Percentiles rank a stretch among this genome's conserved stretches.
These are phyloP conservation scores for Aquatica leii DNA, from an alignment of 2,888 invertebrate species.

Conservation along the genomic window DNA sequence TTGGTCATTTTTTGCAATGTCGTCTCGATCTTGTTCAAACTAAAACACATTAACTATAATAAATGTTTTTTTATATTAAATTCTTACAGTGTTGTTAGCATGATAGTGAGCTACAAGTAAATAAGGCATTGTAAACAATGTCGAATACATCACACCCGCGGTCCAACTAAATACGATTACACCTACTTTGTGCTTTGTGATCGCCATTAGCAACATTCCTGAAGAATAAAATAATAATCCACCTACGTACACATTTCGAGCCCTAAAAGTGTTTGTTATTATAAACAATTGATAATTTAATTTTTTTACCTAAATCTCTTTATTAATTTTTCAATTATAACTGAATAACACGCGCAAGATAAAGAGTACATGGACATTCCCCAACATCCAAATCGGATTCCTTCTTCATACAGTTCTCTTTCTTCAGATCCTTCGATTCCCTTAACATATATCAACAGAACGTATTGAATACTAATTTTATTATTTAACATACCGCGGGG, in stretches of 20 bases:
- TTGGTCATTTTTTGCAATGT: conserved; percentile 65
- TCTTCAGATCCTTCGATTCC: conserved; percentile 72
- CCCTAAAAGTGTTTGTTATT: conserved; percentile 64
- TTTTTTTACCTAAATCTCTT: conserved; percentile 69
- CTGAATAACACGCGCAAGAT: conserved; percentile 94
- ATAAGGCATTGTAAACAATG: conserved; percentile 97
- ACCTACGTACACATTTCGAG: conserved; percentile 85
- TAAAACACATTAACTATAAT: too few relatives aligned
- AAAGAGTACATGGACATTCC: conserved; percentile 96
- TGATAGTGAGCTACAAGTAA: conserved; percentile 94
- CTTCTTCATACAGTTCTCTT: conserved; percentile 82
- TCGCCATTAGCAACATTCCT: conserved; percentile 89
- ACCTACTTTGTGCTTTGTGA: conserved; percentile 77
- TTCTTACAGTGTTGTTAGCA: conserved; percentile 86
- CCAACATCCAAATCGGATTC: conserved; percentile 95
- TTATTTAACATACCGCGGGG: conserved; percentile 69
- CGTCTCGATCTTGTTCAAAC: conserved; percentile 43
- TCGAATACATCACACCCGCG: conserved; percentile 97
- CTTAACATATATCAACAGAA: conserved; percentile 63
- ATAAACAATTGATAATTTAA: neutral
- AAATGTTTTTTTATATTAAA: too few relatives aligned
- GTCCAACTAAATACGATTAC: conserved; percentile 92
- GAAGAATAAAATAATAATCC: conserved; percentile 87
- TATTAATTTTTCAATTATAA: conserved; percentile 87
- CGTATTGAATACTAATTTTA: neutral